Base-by-base conservation (phyloP, 2,113 vertebrate species). In the Raja brachyura region DNA sequence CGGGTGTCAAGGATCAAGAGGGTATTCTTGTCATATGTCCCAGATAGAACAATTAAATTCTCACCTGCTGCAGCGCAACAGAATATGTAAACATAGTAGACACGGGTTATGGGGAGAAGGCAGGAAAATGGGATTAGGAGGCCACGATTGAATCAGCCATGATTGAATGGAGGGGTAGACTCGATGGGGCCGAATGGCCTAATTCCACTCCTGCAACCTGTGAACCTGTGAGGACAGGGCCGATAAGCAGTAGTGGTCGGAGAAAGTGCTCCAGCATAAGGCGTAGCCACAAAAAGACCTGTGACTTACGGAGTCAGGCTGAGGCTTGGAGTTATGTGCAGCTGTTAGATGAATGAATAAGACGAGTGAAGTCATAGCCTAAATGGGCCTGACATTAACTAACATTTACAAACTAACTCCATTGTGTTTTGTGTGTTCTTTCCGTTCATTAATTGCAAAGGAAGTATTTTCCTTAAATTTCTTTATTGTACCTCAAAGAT, bases 341-440 rank as follows among this genome's bases (percentile, higher is more conserved):
- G 90, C 68, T 92, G 90, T 92, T 92, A 39, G 33, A 66, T 73
- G 33, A 39, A 31, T 4, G 10, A 39, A 66, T 73, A 28, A 74
- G 22, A 5, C 0, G 22, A 73, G 31, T 92, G 90, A 92, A 92
- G 90, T 92, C 90, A 92, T 18, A 25, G 68, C 33, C 90, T 92
- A 92, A 92, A 92, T 92, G 20, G 10, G 68, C 9, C 68, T 70
- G 90, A 73, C 3, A 25, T 6, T 33, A 92, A 92, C 48, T 79
- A 3, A 0, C 68, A 73, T 54, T 92, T 28, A 7, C 9, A 28
- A 66, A 73, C 66, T 6, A 54, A 7, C 66, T 7, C 66, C 5
- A 48, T 48, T 73, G 68, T 54, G 8, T 25, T 39, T 68, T 73
- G 66, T 11, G 20, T 74, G 18, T 2, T 63, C 59, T 8, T n/a